Evolutionary conservation across 2,797 vertebrate genomes (phyloP).

Genomic region (Intellagama lesueurii): DNA sequence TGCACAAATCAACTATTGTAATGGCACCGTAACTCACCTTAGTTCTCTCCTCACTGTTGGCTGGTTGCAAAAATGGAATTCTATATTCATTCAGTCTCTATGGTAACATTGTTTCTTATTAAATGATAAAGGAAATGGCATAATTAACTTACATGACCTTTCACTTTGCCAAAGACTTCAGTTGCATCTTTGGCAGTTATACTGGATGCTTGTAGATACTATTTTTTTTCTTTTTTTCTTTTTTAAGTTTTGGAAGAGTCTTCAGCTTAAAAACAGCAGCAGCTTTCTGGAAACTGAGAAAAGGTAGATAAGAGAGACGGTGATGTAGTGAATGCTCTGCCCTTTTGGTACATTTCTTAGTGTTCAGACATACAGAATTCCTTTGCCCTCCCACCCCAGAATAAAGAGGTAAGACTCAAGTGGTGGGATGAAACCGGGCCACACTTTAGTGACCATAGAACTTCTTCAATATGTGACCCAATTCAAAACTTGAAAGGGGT

Average conservation of each 20-base stretch:
- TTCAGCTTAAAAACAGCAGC: slow-evolving; percentile 40
- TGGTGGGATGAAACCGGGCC: too few relatives aligned
- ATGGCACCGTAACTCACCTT: slow-evolving; percentile 52
- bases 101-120: slow-evolving; percentile 79
- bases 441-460: too few relatives aligned
- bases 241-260: too few relatives aligned
- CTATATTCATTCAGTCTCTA: slow-evolving; percentile 71
- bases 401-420: too few relatives aligned
- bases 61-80: slow-evolving; percentile 70
- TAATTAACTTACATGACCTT: slow-evolving; percentile 73
- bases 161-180: slow-evolving; percentile 67
- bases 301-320: slow-evolving; percentile 29
- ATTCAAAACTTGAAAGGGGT: too few relatives aligned
- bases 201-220: slow-evolving; percentile 15
- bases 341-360: slow-evolving; percentile 20
- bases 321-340: slow-evolving; percentile 2
- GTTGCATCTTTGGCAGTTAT: slow-evolving; percentile 42
- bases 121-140: slow-evolving; percentile 68
- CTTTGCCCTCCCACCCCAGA: slow-evolving; percentile 9
- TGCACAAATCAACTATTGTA: slow-evolving; percentile 7
- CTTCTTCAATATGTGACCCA: too few relatives aligned
- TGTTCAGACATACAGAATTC: slow-evolving; percentile 30
- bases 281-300: slow-evolving; percentile 37
- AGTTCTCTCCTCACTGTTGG: slow-evolving; percentile 62
- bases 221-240: slow-evolving; percentile 30